Percentiles rank a stretch among this genome's conserved stretches.
Evolutionary conservation across 2,113 vertebrate species (phyloP).

Genomic region (Neotoma lepida): DNA sequence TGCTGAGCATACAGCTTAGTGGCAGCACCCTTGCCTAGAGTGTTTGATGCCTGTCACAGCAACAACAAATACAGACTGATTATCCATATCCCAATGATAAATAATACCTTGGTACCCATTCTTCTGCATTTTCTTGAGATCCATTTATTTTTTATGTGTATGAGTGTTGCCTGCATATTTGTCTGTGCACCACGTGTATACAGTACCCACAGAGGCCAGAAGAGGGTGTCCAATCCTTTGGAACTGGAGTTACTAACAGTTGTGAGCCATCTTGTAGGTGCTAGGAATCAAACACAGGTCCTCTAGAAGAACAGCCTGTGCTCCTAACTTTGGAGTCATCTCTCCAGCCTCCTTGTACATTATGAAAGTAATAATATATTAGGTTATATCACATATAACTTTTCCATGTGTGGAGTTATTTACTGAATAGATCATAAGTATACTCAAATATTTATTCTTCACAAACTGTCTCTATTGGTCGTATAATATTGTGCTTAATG

Average conservation of each 20-base stretch:
- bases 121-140: background rate
- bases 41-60: background rate
- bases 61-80: background rate
- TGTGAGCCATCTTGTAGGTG: background rate
- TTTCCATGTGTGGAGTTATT: constrained; percentile 9
- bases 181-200: background rate
- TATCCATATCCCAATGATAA: background rate
- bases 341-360: background rate
- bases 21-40: background rate
- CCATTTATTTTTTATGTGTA: background rate
- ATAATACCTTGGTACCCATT: background rate
- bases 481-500: background rate
- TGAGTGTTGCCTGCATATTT: background rate
- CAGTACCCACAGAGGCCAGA: background rate
- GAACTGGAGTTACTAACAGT: background rate
- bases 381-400: background rate
- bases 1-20: background rate
- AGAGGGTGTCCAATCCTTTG: background rate
- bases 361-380: constrained; percentile 15
- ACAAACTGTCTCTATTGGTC: constrained; percentile 32
- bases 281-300: background rate
- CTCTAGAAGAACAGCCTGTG: background rate
- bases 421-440: background rate
- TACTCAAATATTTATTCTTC: background rate
- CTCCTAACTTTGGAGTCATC: background rate